Conservation (phyloP, 2,888 invertebrate genomes). For the Rambutsinella grinnellia region DNA sequence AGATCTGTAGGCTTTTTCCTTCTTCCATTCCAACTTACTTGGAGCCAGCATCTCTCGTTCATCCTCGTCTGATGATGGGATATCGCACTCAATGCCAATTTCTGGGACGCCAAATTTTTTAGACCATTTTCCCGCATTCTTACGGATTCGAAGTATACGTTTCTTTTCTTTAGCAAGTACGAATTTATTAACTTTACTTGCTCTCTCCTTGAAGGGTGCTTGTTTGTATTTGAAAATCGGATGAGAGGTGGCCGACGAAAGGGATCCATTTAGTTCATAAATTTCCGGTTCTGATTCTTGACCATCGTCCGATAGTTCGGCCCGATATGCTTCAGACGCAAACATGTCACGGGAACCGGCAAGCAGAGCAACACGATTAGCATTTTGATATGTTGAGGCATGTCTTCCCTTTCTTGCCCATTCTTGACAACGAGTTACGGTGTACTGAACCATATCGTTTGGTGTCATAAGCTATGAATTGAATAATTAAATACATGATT, state of each 20-base stretch:
- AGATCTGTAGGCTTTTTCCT: not conserved
- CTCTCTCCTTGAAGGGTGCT: no score
- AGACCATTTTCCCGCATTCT: no score
- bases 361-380: no score
- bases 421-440: constrained; percentile 6
- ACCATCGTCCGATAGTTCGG: constrained; percentile 20
- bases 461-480: constrained; percentile 46
- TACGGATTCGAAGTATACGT: no score
- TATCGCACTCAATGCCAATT: constrained; percentile 13
- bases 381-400: not conserved
- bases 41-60: no score
- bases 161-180: no score
- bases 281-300: constrained; percentile 24
- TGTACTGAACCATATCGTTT: constrained; percentile 56
- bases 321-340: not conserved
- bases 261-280: not conserved
- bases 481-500: not conserved
- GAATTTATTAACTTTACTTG: no score
- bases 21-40: no score
- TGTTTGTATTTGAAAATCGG: constrained; percentile 8
- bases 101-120: no score
- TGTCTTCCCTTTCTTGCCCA: no score
- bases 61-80: constrained; percentile 18
- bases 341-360: not conserved
- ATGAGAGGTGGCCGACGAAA: not conserved